These are phyloP conservation scores for Archocentrus centrarchus DNA, from an alignment of 2,113 vertebrate genomes.

Conservation along the genomic window DNA sequence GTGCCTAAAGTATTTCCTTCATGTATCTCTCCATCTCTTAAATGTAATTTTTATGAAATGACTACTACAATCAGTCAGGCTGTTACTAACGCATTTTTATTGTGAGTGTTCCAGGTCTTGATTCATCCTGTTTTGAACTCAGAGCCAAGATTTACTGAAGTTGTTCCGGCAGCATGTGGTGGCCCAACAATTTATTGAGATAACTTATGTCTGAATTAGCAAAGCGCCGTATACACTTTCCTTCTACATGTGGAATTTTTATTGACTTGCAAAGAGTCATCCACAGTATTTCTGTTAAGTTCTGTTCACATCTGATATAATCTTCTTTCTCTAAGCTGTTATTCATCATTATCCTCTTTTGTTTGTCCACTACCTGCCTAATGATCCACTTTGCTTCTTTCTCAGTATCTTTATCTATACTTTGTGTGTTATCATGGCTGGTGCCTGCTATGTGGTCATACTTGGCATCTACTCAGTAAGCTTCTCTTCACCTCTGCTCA, in stretches of 20 bases:
- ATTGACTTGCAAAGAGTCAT: background rate
- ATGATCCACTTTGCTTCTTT: background rate
- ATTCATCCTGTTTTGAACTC: background rate
- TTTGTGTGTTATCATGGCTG: conserved; percentile 15
- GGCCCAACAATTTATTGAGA: background rate
- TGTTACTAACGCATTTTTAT: background rate
- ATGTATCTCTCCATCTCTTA: background rate
- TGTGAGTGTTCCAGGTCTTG: background rate
- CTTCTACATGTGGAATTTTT: background rate
- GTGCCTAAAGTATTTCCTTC: background rate
- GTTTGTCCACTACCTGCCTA: background rate
- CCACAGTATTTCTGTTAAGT: background rate
- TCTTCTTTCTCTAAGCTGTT: background rate
- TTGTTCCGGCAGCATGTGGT: background rate
- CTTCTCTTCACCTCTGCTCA: conserved; percentile 59
- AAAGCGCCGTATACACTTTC: background rate
- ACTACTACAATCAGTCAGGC: background rate
- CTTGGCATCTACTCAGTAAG: conserved; percentile 62
- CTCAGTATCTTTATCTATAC: background rate
- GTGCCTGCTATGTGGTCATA: conserved; percentile 50
- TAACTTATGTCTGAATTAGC: background rate
- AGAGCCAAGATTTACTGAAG: conserved; percentile 8
- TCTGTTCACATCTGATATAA: background rate
- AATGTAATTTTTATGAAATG: background rate
- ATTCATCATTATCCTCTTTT: background rate